phyloP scores from a whole-genome alignment of 1,140 invertebrate species.

The Cepaea nemoralis region DNA sequence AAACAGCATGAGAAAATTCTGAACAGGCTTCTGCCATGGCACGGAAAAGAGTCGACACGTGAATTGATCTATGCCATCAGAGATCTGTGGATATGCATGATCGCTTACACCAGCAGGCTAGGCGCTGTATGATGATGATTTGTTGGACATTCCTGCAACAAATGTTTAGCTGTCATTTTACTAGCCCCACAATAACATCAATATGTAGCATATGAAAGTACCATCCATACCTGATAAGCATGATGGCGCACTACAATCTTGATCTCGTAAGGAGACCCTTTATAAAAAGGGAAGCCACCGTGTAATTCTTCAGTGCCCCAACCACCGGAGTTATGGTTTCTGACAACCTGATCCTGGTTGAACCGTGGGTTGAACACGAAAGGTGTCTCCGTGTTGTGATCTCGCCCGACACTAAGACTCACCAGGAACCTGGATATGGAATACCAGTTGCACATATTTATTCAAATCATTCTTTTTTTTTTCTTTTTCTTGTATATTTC shows the following conservation, averaged over 20 bases:
- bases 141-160: too few relatives aligned
- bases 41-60: too few relatives aligned
- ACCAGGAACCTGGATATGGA: not conserved
- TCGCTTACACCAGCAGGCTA: too few relatives aligned
- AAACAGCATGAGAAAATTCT: too few relatives aligned
- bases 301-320: conserved; percentile 82
- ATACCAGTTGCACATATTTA: not conserved
- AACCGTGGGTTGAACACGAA: conserved; percentile 46
- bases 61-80: too few relatives aligned
- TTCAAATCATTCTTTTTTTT: not conserved
- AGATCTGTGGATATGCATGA: too few relatives aligned
- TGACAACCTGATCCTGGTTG: conserved; percentile 74
- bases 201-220: too few relatives aligned
- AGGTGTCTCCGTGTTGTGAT: not conserved
- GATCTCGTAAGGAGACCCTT: conserved; percentile 79
- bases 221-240: conserved; percentile 72
- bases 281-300: conserved; percentile 76
- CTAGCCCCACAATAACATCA: too few relatives aligned
- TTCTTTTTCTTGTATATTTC: not conserved
- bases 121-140: too few relatives aligned
- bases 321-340: conserved; percentile 78
- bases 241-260: conserved; percentile 71
- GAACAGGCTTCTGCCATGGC: too few relatives aligned
- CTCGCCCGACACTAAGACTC: not conserved
- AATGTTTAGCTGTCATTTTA: too few relatives aligned